Percentiles rank a stretch among this genome's conserved stretches.
These are phyloP conservation scores for Meteorus cinctellus DNA, from an alignment of 2,888 invertebrate species.

Conservation along the genomic window DNA sequence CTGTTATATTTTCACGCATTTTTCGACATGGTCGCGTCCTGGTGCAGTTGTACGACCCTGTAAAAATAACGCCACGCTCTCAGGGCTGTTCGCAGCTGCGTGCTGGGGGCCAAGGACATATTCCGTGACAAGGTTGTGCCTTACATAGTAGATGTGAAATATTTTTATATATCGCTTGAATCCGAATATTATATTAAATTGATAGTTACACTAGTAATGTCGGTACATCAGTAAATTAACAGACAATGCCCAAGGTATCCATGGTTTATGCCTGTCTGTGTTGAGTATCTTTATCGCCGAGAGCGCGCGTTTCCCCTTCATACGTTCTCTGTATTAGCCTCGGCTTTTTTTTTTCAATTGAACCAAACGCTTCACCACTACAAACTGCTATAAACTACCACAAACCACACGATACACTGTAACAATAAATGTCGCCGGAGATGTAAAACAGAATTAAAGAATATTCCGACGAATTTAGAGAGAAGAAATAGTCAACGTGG, in stretches of 20 bases:
- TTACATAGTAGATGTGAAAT: slow-evolving; percentile 1
- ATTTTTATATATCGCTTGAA: slow-evolving; percentile 5
- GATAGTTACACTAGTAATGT: neutral
- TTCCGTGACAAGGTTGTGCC: slow-evolving; percentile 15
- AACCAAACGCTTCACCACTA: neutral
- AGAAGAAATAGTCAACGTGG: neutral
- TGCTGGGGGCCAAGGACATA: slow-evolving; percentile 21
- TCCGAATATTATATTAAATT: neutral
- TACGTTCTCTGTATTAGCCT: neutral
- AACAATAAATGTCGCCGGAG: slow-evolving; percentile 7
- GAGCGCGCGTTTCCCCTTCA: neutral
- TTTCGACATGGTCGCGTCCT: neutral
- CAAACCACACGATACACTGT: neutral
- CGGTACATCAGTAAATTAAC: neutral
- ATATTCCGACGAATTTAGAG: neutral
- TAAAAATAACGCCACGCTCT: slow-evolving; percentile 10
- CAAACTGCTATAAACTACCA: neutral
- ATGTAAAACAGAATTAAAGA: neutral
- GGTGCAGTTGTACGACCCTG: slow-evolving; percentile 2
- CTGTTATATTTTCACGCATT: neutral
- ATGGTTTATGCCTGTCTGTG: neutral
- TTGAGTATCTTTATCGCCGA: neutral
- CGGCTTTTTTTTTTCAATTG: neutral
- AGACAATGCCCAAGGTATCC: slow-evolving; percentile 6
- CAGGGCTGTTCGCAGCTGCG: neutral